Conservation (phyloP, 2,113 vertebrate species). For the Triplophysa rosa region DNA sequence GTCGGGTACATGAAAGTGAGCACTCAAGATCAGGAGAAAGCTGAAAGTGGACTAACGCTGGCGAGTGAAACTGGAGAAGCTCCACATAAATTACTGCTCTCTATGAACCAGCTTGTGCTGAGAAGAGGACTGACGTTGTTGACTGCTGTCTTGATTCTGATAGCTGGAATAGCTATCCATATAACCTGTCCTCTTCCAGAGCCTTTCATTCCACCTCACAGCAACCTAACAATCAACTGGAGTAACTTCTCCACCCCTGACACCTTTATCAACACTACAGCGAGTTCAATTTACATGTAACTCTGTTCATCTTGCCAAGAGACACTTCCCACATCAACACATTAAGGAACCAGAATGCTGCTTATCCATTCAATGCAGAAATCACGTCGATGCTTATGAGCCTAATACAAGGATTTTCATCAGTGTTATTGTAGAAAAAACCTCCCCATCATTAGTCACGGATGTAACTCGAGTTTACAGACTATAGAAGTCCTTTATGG, state of each 20-base stretch:
- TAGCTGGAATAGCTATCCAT: slow-evolving; percentile 59
- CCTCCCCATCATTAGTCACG: neutral
- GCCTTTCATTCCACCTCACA: neutral
- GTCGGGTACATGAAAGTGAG: slow-evolving; percentile 58
- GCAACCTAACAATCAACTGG: slow-evolving; percentile 66
- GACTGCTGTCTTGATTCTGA: slow-evolving; percentile 55
- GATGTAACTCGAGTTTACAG: neutral
- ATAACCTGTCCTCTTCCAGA: slow-evolving; percentile 63
- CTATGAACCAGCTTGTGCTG: slow-evolving; percentile 67
- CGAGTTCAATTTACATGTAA: slow-evolving; percentile 5
- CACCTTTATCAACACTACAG: slow-evolving; percentile 38
- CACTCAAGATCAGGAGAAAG: slow-evolving; percentile 53
- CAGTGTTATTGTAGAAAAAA: neutral
- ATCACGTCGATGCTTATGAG: neutral
- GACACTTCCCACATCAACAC: too few relatives aligned
- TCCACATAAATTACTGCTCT: slow-evolving; percentile 53
- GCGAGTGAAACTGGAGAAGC: slow-evolving; percentile 40
- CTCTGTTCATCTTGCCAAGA: neutral
- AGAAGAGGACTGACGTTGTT: slow-evolving; percentile 63
- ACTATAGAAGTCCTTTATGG: too few relatives aligned
- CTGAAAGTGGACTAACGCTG: neutral
- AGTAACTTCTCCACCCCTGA: slow-evolving; percentile 58
- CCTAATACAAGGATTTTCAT: neutral
- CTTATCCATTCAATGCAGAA: neutral
- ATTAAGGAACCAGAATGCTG: neutral